Evolutionary conservation across 53 echinoderm and acorn worm genomes (phyloP).

Genomic region (Antedon mediterranea): DNA sequence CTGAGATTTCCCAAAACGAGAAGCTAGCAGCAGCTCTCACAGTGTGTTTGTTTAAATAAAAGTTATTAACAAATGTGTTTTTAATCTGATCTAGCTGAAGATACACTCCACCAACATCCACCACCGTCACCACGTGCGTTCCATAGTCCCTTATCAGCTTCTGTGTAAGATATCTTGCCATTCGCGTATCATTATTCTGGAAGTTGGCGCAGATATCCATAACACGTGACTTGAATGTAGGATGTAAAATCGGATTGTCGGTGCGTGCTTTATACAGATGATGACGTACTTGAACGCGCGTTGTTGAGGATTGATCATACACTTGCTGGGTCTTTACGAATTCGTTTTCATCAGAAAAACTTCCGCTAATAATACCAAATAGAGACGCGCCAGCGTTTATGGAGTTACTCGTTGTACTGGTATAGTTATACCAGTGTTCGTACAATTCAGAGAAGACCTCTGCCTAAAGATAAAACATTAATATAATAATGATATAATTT

Average conservation of each 20-base stretch:
- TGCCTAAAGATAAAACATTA: neutral
- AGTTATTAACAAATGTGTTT: slow-evolving; percentile 16
- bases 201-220: slow-evolving; percentile 16
- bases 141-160: slow-evolving; percentile 26
- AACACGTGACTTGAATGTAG: slow-evolving; percentile 4
- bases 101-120: slow-evolving; percentile 23
- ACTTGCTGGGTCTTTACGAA: slow-evolving; percentile 10
- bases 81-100: slow-evolving; percentile 21
- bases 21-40: slow-evolving; percentile 25
- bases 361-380: slow-evolving; percentile 12
- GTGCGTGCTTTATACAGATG: neutral
- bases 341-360: slow-evolving; percentile 14
- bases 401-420: slow-evolving; percentile 6
- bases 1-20: slow-evolving; percentile 15
- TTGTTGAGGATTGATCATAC: slow-evolving; percentile 18
- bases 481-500: too few species aligned
- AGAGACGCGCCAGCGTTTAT: slow-evolving; percentile 15
- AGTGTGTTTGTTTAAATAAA: slow-evolving; percentile 10
- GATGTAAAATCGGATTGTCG: slow-evolving; percentile 3
- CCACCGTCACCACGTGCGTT: slow-evolving; percentile 18
- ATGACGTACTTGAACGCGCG: slow-evolving; percentile 21
- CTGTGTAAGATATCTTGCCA: slow-evolving; percentile 23
- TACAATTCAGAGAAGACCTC: slow-evolving; percentile 19
- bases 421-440: slow-evolving; percentile 29
- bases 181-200: slow-evolving; percentile 15